Conservation (phyloP, 1,140 invertebrate species). For the Druon quercuslanigerum region DNA sequence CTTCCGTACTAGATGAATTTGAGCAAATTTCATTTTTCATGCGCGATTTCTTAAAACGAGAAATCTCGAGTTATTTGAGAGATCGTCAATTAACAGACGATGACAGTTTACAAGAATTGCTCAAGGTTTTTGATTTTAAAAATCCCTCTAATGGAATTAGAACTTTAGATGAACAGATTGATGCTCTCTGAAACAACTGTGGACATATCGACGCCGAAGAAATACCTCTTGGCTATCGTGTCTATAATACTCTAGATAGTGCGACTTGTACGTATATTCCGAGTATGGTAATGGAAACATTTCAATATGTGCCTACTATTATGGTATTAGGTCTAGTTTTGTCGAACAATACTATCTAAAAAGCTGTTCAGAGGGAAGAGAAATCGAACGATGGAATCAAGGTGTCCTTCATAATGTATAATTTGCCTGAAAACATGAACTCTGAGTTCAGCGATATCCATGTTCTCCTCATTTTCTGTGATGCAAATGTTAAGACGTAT, state of each 20-base stretch:
- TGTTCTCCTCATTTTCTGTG: no score
- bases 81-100: neutral
- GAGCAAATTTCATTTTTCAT: conserved; percentile 10
- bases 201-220: conserved; percentile 29
- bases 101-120: neutral
- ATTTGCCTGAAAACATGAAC: conserved; percentile 35
- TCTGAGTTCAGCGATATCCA: conserved; percentile 32
- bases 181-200: neutral
- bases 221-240: conserved; percentile 26
- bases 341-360: conserved; percentile 24
- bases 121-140: conserved; percentile 26
- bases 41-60: neutral
- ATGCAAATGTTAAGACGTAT: conserved; percentile 34
- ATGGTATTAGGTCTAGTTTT: conserved; percentile 21
- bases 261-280: conserved; percentile 32
- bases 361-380: conserved; percentile 29
- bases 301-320: conserved; percentile 31
- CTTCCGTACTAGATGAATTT: neutral
- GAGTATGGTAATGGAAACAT: conserved; percentile 1
- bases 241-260: conserved; percentile 18
- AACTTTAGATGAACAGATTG: conserved; percentile 33
- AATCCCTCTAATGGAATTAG: conserved; percentile 34
- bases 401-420: conserved; percentile 18
- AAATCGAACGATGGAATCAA: neutral
- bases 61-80: conserved; percentile 3